Evolutionary conservation across 2,113 vertebrate species (phyloP).

Genomic region (Festucalex cinctus): DNA sequence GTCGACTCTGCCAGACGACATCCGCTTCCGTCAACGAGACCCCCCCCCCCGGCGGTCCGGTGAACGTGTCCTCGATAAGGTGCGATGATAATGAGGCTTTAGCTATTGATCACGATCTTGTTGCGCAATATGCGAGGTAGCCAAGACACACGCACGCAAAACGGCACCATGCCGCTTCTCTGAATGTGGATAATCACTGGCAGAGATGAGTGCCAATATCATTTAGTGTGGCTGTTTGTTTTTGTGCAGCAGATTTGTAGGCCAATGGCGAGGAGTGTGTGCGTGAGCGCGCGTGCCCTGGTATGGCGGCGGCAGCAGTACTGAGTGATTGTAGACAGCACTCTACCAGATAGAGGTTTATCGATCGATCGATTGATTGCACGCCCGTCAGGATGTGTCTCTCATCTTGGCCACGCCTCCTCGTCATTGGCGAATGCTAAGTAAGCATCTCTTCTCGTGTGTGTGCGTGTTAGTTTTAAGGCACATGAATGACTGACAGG

Average conservation of each 20-base stretch:
- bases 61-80: conserved; percentile 37
- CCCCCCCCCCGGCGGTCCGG: conserved; percentile 32
- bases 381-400: conserved; percentile 39
- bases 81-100: conserved; percentile 57
- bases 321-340: conserved; percentile 46
- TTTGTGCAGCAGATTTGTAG: conserved; percentile 25
- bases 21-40: conserved; percentile 33
- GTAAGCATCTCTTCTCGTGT: conserved; percentile 51
- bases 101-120: conserved; percentile 44
- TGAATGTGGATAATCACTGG: conserved; percentile 46
- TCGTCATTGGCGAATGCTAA: conserved; percentile 45
- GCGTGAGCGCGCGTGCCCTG: not conserved
- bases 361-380: conserved; percentile 60
- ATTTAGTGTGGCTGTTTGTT: conserved; percentile 31
- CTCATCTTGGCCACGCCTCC: conserved; percentile 47
- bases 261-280: conserved; percentile 7
- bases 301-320: not conserved
- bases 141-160: conserved; percentile 5
- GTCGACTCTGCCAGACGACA: conserved; percentile 37
- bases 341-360: conserved; percentile 58
- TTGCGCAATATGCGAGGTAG: conserved; percentile 19
- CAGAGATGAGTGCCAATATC: conserved; percentile 33
- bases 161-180: conserved; percentile 15
- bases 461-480: not conserved
- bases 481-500: conserved; percentile 2